Evolutionary conservation across 2,113 vertebrate genomes (phyloP), one percentile per base, ranked within the genome.

Genomic region (Epinephelus moara): DNA sequence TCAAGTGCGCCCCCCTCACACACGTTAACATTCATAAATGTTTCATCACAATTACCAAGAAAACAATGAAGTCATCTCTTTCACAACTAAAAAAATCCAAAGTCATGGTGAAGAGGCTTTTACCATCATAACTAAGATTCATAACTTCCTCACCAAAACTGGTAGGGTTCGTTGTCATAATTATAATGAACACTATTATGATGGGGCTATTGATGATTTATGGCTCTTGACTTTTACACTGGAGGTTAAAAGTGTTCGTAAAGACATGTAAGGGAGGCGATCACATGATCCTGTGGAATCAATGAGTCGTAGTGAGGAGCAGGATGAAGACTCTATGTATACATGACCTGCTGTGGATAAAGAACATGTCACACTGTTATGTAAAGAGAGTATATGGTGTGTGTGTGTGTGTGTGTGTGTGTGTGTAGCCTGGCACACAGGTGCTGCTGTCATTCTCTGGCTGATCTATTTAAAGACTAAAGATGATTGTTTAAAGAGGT

Each of bases 401-500:
- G 45, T 55, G 50, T 30, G 25, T 27, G 40, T 42, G 57, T 30
- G 23, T 17, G 18, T 33, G 10, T 10, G 21, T 76, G 66, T 68
- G 64, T 40, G 23, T 21, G 42, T 70, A 12, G 60, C 57, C 50
- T 7, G 40, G 33, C 33, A 19, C 63, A 25, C 85, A 87, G 50
- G 71, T 75, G 75, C 55, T 56, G 76, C 59, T 85, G 87, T 82
- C 87, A 52, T 64, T 88, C 50, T n/a, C 61, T 42, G 17, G 53
- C n/a, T n/a, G 21, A n/a, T 79, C 19, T 87, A 74, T 85, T 85
- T 85, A 81, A 85, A 75, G 71, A 74, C 67, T 27, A 57, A 45
- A 57, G 57, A 83, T 89, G 40, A 15, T 49, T 30, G 45, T 86
- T 56, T 33, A 23, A 37, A 60, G 30, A 27, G 33, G 18, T 33